Evolutionary conservation across 2,113 vertebrate species (phyloP).

Genomic region (Gambusia affinis): DNA sequence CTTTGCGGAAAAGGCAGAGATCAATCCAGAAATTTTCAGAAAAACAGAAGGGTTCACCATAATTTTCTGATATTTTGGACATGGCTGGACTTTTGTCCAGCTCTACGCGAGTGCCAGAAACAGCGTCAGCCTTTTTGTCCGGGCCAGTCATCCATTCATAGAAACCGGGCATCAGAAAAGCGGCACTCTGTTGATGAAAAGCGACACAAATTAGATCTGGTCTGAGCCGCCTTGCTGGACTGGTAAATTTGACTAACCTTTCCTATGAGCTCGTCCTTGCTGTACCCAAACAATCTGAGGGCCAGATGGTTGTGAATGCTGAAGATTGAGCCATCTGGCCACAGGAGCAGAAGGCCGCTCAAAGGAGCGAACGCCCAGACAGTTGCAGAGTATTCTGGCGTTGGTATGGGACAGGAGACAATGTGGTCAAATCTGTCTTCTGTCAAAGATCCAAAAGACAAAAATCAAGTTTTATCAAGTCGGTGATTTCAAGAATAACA

Average conservation of each 20-base stretch:
- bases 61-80: constrained; percentile 27
- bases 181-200: constrained; percentile 82
- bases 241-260: constrained; percentile 80
- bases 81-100: constrained; percentile 22
- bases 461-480: not conserved
- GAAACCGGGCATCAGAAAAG: constrained; percentile 92
- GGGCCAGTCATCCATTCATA: constrained; percentile 81
- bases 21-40: not conserved
- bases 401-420: constrained; percentile 25
- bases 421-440: constrained; percentile 37
- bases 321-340: constrained; percentile 84
- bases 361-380: constrained; percentile 86
- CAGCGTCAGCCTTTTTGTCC: constrained; percentile 44
- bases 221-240: not conserved
- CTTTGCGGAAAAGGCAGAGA: not conserved
- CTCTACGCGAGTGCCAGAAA: constrained; percentile 21
- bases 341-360: constrained; percentile 86
- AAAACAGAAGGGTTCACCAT: constrained; percentile 52
- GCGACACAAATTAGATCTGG: constrained; percentile 28
- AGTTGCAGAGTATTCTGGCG: constrained; percentile 80
- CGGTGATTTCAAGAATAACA: not conserved
- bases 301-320: constrained; percentile 85
- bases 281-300: constrained; percentile 87
- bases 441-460: constrained; percentile 14
- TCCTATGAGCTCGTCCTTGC: constrained; percentile 83